Evolutionary conservation across 2,113 vertebrate genomes (phyloP).

Genomic region (Daboia siamensis): DNA sequence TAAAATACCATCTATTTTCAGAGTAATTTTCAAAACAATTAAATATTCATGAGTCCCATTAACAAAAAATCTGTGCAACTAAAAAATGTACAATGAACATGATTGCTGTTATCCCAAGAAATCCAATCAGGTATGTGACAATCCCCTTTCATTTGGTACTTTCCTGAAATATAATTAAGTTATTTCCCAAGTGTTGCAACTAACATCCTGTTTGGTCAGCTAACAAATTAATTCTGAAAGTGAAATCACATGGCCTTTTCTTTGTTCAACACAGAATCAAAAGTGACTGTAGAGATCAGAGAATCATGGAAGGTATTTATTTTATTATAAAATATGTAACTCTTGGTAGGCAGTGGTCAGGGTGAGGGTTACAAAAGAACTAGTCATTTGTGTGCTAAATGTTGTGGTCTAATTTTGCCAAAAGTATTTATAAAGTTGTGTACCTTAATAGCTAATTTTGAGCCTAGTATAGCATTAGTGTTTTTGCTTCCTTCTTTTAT

Average conservation of each 20-base stretch:
- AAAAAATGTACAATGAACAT: background rate
- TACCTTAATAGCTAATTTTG: background rate
- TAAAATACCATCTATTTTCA: background rate
- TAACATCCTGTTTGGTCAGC: background rate
- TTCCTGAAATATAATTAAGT: background rate
- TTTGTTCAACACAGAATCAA: fast-evolving
- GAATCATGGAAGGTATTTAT: constrained; percentile 39
- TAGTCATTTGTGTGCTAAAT: background rate
- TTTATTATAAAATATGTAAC: background rate
- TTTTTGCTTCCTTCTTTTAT: background rate
- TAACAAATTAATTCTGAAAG: background rate
- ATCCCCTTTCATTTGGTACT: background rate
- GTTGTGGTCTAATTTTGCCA: background rate
- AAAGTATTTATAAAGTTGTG: background rate
- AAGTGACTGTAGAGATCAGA: background rate
- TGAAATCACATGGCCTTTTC: background rate
- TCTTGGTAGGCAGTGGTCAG: background rate
- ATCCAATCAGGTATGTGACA: background rate
- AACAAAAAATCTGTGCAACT: background rate
- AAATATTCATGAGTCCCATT: background rate
- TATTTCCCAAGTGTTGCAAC: background rate
- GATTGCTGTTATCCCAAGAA: background rate
- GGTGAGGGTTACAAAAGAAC: background rate
- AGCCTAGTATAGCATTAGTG: background rate
- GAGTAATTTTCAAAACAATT: background rate